phyloP scores from a whole-genome alignment of 1,140 invertebrate species.

The Scaptodrosophila lebanonensis region DNA sequence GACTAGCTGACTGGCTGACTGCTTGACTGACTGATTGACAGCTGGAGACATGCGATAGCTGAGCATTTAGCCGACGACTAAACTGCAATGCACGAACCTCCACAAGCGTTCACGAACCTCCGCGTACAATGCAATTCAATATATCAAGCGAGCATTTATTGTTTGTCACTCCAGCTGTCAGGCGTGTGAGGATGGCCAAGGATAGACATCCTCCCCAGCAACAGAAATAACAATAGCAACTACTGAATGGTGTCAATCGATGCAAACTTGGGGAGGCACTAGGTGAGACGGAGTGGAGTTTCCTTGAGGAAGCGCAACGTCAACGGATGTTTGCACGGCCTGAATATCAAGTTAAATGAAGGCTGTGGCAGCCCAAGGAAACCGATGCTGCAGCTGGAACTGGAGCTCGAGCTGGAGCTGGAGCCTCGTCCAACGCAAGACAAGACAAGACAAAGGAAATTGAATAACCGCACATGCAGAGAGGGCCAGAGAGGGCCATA shows the following conservation, averaged over 20 bases:
- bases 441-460: conserved; percentile 49
- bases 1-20: conserved; percentile 32
- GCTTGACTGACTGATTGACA: conserved; percentile 19
- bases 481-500: neutral
- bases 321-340: conserved; percentile 18
- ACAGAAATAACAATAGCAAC: neutral
- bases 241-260: neutral
- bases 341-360: conserved; percentile 43
- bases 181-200: conserved; percentile 22
- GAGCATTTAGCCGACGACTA: conserved; percentile 8
- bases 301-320: conserved; percentile 11
- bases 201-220: conserved; percentile 25
- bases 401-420: no score
- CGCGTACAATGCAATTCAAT: conserved; percentile 52
- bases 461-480: conserved; percentile 38
- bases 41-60: neutral
- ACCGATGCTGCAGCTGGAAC: no score
- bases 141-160: conserved; percentile 49
- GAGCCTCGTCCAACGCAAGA: neutral
- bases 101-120: no score
- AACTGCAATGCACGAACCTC: conserved; percentile 22
- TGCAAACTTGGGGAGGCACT: no score
- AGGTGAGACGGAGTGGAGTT: no score
- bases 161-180: conserved; percentile 54
- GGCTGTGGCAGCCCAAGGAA: neutral